Evolutionary conservation across 2,888 invertebrate genomes (phyloP).

Genomic region (Euproctis similis): DNA sequence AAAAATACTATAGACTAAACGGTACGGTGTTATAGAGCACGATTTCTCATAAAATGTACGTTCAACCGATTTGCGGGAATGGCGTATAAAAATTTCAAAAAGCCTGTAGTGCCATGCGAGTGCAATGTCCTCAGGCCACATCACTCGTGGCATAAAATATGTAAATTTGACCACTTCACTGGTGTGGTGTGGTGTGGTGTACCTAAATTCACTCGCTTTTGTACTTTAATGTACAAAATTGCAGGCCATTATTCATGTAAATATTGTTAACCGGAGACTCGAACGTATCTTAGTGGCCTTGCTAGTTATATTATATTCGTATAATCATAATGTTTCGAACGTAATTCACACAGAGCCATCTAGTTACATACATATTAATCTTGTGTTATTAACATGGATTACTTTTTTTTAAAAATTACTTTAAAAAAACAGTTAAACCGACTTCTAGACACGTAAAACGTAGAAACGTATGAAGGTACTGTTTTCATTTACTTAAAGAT

Average conservation of each 20-base stretch:
- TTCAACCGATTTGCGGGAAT: constrained; percentile 66
- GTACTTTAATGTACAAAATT: constrained; percentile 70
- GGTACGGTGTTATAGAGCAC: constrained; percentile 35
- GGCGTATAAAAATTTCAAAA: constrained; percentile 68
- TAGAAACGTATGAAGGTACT: no score
- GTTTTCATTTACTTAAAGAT: no score
- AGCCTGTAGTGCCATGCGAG: constrained; percentile 50
- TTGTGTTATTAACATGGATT: no score
- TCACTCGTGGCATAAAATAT: constrained; percentile 70
- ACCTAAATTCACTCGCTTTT: constrained; percentile 66
- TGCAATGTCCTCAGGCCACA: constrained; percentile 54
- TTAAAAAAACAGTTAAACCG: no score
- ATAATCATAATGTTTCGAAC: no score
- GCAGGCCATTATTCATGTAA: constrained; percentile 65
- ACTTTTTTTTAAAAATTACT: no score
- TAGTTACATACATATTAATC: no score
- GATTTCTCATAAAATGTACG: constrained; percentile 54
- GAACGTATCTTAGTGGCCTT: constrained; percentile 32
- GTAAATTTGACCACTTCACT: constrained; percentile 72
- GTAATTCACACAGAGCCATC: no score
- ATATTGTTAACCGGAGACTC: constrained; percentile 62
- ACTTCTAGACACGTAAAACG: no score
- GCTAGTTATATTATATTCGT: no score
- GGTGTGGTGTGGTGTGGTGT: constrained; percentile 41
- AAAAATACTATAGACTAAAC: no score